These are phyloP conservation scores for Hemibagrus guttatus DNA, from an alignment of 2,797 vertebrate genomes.

Conservation along the genomic window DNA sequence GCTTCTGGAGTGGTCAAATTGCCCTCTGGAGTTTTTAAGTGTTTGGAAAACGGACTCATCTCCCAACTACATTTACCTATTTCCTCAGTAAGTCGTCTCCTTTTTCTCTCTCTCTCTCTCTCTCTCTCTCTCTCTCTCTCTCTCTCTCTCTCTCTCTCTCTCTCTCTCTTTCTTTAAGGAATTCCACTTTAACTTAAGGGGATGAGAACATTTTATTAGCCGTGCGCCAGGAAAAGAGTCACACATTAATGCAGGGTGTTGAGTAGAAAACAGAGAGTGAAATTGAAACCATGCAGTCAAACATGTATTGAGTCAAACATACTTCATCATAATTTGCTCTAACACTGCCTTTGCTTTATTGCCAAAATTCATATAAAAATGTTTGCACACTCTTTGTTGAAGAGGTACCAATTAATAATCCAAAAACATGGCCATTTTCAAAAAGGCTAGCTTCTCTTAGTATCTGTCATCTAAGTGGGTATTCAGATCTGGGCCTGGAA, in stretches of 20 bases:
- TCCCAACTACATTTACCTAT: conserved; percentile 27
- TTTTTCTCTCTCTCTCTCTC: background rate
- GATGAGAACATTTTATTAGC: conserved; percentile 41
- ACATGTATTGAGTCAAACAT: conserved; percentile 21
- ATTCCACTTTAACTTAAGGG: conserved; percentile 17
- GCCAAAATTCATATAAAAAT: background rate
- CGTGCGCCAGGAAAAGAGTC: conserved; percentile 40
- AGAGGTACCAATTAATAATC: background rate
- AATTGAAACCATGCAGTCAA: conserved; percentile 39
- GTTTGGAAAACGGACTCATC: conserved; percentile 29
- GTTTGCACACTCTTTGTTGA: background rate
- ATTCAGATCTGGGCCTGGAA: background rate
- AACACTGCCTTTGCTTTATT: background rate
- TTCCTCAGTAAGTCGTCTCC: background rate
- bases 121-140: conserved; percentile 16
- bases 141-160: background rate
- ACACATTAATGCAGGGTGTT: conserved; percentile 38
- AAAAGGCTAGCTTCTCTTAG: background rate
- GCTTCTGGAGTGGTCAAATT: conserved; percentile 36
- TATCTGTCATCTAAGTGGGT: background rate
- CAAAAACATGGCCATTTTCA: background rate
- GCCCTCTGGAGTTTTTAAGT: conserved; percentile 14
- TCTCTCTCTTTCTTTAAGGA: conserved; percentile 7
- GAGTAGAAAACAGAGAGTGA: conserved; percentile 32
- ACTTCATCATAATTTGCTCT: conserved; percentile 37